phyloP scores from a whole-genome alignment of 2,888 invertebrate species.

The Ochropacha duplaris region DNA sequence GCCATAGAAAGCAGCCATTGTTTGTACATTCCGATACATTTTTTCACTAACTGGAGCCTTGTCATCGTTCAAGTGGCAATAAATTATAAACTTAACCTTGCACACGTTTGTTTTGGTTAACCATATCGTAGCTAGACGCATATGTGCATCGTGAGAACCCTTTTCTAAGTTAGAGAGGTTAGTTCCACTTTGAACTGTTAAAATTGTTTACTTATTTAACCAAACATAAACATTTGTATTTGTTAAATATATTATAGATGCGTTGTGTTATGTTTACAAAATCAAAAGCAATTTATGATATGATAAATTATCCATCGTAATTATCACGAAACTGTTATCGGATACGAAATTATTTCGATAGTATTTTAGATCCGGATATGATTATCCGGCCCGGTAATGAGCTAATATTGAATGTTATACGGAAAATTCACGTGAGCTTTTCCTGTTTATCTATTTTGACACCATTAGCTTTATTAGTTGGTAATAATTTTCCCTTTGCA shows the following conservation, averaged over 20 bases:
- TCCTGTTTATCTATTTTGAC: slow-evolving; percentile 38
- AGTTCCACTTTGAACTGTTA: slow-evolving; percentile 23
- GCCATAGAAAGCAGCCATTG: slow-evolving; percentile 49
- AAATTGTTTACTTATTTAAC: slow-evolving; percentile 12
- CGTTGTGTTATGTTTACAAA: too few species aligned
- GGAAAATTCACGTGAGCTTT: slow-evolving; percentile 32
- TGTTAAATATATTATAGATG: not conserved
- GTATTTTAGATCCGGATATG: slow-evolving; percentile 38
- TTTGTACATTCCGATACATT: slow-evolving; percentile 60
- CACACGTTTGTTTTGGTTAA: slow-evolving; percentile 73
- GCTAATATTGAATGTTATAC: slow-evolving; percentile 43
- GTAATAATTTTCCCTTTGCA: slow-evolving; percentile 43
- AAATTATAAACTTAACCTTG: slow-evolving; percentile 80
- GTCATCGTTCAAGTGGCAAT: slow-evolving; percentile 73
- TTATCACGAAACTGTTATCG: not conserved
- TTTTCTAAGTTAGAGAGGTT: slow-evolving; percentile 38
- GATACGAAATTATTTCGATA: slow-evolving; percentile 41
- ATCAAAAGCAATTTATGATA: slow-evolving; percentile 6
- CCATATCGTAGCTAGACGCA: slow-evolving; percentile 55
- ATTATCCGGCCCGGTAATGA: slow-evolving; percentile 48
- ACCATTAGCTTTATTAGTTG: slow-evolving; percentile 38
- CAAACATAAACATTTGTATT: not conserved
- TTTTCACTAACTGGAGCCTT: slow-evolving; percentile 52
- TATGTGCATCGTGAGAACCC: slow-evolving; percentile 75
- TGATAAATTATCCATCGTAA: too few species aligned